These are phyloP conservation scores for Echeneis naucrates DNA, from an alignment of 2,797 vertebrate genomes.

Conservation along the genomic window DNA sequence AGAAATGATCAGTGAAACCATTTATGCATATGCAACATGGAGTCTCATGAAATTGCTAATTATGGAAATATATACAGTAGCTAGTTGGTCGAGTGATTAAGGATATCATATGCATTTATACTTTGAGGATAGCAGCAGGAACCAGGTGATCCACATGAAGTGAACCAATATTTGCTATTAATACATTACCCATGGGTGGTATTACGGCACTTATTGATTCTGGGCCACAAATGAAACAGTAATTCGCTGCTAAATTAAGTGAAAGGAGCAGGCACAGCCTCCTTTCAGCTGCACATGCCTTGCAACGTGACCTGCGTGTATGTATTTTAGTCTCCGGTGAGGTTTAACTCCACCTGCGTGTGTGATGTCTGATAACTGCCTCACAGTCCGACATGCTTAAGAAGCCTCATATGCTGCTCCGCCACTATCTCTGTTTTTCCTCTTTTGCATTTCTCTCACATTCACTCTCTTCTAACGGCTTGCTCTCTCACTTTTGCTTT, in stretches of 20 bases:
- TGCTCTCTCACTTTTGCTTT: constrained; percentile 46
- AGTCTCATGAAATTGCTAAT: not conserved
- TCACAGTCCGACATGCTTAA: constrained; percentile 26
- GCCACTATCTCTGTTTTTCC: constrained; percentile 30
- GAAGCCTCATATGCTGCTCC: constrained; percentile 30
- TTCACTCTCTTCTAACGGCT: constrained; percentile 29
- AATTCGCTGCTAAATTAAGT: not conserved
- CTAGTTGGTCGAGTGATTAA: not conserved
- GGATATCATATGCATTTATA: not conserved
- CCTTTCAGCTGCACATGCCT: not conserved
- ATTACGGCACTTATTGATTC: not conserved
- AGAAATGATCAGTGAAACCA: not conserved
- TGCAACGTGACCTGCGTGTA: not conserved
- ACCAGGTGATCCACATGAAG: not conserved
- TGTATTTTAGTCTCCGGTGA: not conserved
- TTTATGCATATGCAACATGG: not conserved
- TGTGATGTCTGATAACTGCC: constrained; percentile 14
- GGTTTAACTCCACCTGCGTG: constrained; percentile 10
- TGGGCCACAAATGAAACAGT: not conserved
- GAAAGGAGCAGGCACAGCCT: not conserved
- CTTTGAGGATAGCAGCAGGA: not conserved
- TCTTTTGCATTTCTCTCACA: constrained; percentile 52
- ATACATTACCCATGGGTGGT: not conserved
- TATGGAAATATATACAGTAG: not conserved
- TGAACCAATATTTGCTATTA: not conserved